Percentiles rank a stretch among this genome's conserved stretches.
These are phyloP conservation scores for Chaetodon auriga DNA, from an alignment of 2,113 vertebrate species.

Conservation along the genomic window DNA sequence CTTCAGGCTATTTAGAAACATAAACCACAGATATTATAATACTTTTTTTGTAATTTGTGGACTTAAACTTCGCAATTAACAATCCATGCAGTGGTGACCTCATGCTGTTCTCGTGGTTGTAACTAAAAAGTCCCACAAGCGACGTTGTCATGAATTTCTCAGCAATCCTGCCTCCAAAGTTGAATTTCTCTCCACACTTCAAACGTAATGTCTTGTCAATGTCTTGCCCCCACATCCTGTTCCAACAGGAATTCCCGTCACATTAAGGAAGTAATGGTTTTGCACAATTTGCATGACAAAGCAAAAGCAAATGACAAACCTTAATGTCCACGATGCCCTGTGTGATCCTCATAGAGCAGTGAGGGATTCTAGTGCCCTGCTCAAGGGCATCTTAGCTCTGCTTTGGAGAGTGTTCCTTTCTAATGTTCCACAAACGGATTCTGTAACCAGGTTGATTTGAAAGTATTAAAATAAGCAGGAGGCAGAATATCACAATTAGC, in stretches of 20 bases:
- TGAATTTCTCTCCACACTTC: too few species aligned
- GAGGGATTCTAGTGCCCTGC: not conserved
- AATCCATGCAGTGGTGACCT: not conserved
- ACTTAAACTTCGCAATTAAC: not conserved
- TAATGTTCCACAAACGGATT: conserved; percentile 5
- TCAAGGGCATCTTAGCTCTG: conserved; percentile 19
- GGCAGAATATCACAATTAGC: too few species aligned
- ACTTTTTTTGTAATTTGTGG: not conserved
- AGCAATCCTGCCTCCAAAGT: too few species aligned
- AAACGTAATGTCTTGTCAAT: too few species aligned
- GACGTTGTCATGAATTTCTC: too few species aligned
- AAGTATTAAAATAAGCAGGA: not conserved
- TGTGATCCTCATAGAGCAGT: not conserved
- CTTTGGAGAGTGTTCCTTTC: conserved; percentile 1
- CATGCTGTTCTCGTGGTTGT: too few species aligned
- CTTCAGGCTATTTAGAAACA: not conserved
- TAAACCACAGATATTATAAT: not conserved
- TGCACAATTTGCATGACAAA: too few species aligned
- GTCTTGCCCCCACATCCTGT: too few species aligned
- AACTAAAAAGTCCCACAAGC: too few species aligned
- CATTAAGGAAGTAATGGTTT: too few species aligned
- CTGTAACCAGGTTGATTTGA: not conserved
- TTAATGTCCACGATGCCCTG: not conserved
- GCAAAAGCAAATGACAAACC: not conserved
- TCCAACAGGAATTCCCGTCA: too few species aligned